A percentile compares a stretch with the other conserved stretches of the same genome.
phyloP scores from a whole-genome alignment of 2,888 invertebrate genomes.

The Eupithecia inturbata region DNA sequence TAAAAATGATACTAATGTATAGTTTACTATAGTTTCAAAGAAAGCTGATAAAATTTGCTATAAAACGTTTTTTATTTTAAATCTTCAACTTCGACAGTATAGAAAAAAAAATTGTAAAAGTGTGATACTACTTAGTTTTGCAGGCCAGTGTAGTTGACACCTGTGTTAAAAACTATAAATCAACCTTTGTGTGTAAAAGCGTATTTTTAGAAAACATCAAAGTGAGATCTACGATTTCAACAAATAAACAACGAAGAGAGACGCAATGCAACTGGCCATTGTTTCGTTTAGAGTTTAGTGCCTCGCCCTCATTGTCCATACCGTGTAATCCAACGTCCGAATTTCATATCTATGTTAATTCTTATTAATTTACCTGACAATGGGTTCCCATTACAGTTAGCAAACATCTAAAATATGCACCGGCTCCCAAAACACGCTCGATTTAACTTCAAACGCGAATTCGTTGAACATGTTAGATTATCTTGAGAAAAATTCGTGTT shows the following conservation, averaged over 20 bases:
- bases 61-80: no score
- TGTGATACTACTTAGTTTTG: no score
- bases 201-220: slow-evolving; percentile 1
- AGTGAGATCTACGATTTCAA: background rate
- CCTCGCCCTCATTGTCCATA: slow-evolving; percentile 46
- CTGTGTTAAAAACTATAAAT: background rate
- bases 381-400: slow-evolving; percentile 63
- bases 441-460: slow-evolving; percentile 82
- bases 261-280: slow-evolving; percentile 43
- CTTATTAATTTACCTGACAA: slow-evolving; percentile 75
- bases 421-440: slow-evolving; percentile 73
- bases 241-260: slow-evolving; percentile 3
- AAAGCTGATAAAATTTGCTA: no score
- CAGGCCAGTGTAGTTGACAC: slow-evolving; percentile 4
- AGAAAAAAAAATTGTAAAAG: no score
- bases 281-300: slow-evolving; percentile 26
- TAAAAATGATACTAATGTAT: no score
- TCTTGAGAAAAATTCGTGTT: slow-evolving; percentile 77
- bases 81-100: no score
- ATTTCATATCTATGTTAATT: slow-evolving; percentile 64
- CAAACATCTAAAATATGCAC: slow-evolving; percentile 78
- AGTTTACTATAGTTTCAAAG: no score
- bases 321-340: slow-evolving; percentile 50
- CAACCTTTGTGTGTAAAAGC: slow-evolving; percentile 1
- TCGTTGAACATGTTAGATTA: slow-evolving; percentile 82